These are phyloP conservation scores for Taeniopygia guttata DNA, from an alignment of 2,797 vertebrate species.

Conservation along the genomic window DNA sequence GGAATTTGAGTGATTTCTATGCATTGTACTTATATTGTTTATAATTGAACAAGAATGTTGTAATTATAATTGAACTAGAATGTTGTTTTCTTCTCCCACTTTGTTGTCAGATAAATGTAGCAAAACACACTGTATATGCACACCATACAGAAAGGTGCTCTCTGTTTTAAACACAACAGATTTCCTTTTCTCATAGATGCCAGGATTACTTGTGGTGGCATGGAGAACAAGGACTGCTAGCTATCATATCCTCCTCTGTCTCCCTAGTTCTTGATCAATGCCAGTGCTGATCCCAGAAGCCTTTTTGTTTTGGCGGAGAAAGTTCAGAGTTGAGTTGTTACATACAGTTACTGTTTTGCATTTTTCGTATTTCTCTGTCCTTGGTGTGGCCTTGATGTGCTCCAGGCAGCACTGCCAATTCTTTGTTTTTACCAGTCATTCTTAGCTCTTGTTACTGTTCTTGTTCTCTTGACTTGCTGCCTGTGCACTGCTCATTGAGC, in stretches of 20 bases:
- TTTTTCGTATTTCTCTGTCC: neutral
- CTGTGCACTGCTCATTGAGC: neutral
- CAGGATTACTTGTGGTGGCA: neutral
- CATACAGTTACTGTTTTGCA: neutral
- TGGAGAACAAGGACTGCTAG: neutral
- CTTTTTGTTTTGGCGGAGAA: neutral
- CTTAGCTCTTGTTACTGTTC: neutral
- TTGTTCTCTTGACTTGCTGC: neutral
- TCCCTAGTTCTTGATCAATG: neutral
- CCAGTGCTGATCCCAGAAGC: neutral
- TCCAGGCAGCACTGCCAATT: neutral
- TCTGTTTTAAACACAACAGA: neutral
- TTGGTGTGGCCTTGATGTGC: neutral
- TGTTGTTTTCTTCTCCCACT: neutral
- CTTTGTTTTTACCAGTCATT: neutral
- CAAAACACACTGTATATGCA: neutral
- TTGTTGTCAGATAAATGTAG: neutral
- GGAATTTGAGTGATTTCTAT: neutral
- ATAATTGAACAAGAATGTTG: neutral
- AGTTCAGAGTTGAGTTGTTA: neutral
- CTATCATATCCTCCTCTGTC: neutral
- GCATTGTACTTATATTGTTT: neutral
- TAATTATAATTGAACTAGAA: neutral
- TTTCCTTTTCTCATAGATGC: neutral
- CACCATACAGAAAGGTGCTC: neutral